Evolutionary conservation across 1,140 invertebrate genomes (phyloP).

Genomic region (Ceratina australensis): DNA sequence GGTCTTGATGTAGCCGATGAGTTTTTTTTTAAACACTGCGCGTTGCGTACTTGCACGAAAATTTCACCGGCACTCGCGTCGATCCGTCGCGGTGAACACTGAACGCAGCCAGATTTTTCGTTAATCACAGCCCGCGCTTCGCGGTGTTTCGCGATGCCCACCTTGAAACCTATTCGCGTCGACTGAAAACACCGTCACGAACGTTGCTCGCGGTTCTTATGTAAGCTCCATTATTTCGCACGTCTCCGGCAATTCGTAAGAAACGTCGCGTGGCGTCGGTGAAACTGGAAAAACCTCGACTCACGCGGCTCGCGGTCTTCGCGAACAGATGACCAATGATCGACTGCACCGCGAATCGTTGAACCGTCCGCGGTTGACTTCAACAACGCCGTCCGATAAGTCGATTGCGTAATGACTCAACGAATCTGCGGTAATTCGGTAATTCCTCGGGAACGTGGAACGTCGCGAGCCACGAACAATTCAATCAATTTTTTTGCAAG

Average conservation of each 20-base stretch:
- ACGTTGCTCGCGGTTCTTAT: conserved; percentile 56
- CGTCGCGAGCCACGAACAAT: neutral
- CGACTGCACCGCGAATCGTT: neutral
- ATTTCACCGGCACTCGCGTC: neutral
- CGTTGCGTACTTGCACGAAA: neutral
- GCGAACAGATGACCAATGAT: neutral
- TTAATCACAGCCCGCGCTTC: conserved; percentile 29
- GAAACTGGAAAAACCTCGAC: conserved; percentile 9
- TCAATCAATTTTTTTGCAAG: neutral
- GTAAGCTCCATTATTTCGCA: conserved; percentile 71
- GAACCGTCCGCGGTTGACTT: neutral
- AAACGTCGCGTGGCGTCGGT: conserved; percentile 38
- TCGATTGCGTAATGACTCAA: conserved; percentile 12
- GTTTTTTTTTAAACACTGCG: neutral
- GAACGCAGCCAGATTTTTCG: neutral
- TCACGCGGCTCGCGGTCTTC: neutral
- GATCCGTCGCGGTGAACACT: neutral
- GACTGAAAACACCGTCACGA: conserved; percentile 50
- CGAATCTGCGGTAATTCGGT: neutral
- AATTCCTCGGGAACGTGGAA: neutral
- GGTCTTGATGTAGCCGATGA: neutral
- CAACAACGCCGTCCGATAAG: neutral
- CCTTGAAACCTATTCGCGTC: conserved; percentile 43
- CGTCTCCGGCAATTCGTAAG: conserved; percentile 61
- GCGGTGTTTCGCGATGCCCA: neutral